A percentile compares a stretch with the other conserved stretches of the same genome.
These are phyloP conservation scores for Notarius lentiginosus DNA, from an alignment of 2,113 vertebrate species.

Conservation along the genomic window DNA sequence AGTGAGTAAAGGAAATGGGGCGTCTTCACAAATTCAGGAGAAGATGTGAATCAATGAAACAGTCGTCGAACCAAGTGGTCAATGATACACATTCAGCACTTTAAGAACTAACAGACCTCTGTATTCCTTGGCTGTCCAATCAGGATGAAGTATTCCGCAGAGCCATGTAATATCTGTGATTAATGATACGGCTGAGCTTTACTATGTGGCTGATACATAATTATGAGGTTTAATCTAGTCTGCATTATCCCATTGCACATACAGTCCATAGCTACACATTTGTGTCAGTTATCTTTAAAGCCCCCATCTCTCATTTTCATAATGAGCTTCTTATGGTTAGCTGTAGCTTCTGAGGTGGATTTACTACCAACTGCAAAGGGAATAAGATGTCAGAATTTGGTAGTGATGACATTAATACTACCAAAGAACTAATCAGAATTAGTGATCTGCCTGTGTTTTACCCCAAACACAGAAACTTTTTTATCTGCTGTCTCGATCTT, in stretches of 20 bases:
- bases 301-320: neutral
- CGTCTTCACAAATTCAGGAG: neutral
- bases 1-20: neutral
- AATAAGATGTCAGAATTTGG: neutral
- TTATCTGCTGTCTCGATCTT: neutral
- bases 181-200: conserved; percentile 6
- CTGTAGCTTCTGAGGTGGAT: neutral
- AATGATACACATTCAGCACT: conserved; percentile 1
- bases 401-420: neutral
- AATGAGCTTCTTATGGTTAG: neutral
- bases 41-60: neutral
- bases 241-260: neutral
- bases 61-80: neutral
- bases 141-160: neutral
- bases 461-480: neutral
- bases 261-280: neutral
- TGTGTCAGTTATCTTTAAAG: conserved; percentile 8
- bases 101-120: neutral
- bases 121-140: neutral
- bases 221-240: conserved; percentile 1
- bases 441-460: no score
- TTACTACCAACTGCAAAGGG: neutral
- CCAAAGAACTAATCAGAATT: neutral
- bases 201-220: neutral
- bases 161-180: neutral